Evolutionary conservation across 2,113 vertebrate species (phyloP), one percentile per base, ranked within the genome.

Genomic region (Rutilus rutilus): DNA sequence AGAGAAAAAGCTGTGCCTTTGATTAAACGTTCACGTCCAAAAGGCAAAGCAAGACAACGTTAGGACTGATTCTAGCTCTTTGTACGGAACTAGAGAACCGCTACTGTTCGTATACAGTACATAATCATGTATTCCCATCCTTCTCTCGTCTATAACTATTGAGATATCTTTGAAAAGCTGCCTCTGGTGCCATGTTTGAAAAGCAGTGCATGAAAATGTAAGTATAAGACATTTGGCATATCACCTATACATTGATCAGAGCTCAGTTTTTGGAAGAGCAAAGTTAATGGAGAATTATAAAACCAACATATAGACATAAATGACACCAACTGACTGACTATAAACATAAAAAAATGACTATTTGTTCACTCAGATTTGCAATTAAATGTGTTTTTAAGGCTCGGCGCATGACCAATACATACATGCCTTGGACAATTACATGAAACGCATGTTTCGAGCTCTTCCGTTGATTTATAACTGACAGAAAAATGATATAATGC

Each of bases 181-280:
- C 95, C 96, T 95, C 94, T 96, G 94, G 94, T 95, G 93, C 95
- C 93, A 90, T 52, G 59, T 69, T 88, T 86, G 94, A 95, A 94
- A 93, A 97, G 96, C 96, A 98, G 96, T 96, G 95, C 96, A 96
- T 96, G 95, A 95, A 96, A 95, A 95, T 93, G 92, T 93, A 95
- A 94, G 91, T 93, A 88, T 94, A 95, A 91, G 92, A 94, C 93
- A 95, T 96, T 96, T 97, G 96, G 96, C 95, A 97, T 96, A 95
- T 81, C 54, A 39, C 39, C 54, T 78, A 83, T 59, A 69, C 95
- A 93, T 97, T 97, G 96, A 96, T 97, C 96, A 95, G 96, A 95
- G 96, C 95, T 97, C 96, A 91, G 96, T 96, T 97, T 96, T 95
- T 92, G 93, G 96, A 95, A 96, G 92, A 92, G 94, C 91, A 94